phyloP scores from a whole-genome alignment of 2,888 invertebrate genomes.

The Salpingus planirostris region DNA sequence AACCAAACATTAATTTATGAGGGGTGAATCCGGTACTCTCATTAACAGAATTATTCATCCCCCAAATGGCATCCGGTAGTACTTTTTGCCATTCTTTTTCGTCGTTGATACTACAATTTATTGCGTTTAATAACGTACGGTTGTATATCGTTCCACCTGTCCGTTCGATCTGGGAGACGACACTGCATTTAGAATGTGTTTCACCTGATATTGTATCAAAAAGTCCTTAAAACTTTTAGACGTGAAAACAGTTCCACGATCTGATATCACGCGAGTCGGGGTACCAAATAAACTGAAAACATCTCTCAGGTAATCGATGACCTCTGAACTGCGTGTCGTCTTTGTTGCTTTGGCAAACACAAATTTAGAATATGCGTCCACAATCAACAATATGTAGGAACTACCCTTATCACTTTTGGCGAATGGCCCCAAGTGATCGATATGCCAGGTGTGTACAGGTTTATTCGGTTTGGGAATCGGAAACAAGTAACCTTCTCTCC shows the following conservation, averaged over 20 bases:
- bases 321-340: constrained; percentile 9
- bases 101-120: constrained; percentile 7
- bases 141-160: constrained; percentile 10
- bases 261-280: constrained; percentile 11
- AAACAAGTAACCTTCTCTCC: constrained; percentile 5
- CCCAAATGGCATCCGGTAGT: not conserved
- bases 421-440: constrained; percentile 1
- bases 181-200: constrained; percentile 14
- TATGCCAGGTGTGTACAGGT: constrained; percentile 2
- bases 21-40: constrained; percentile 1
- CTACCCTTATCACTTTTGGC: not conserved
- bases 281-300: too few species aligned
- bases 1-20: not conserved
- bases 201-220: constrained; percentile 5
- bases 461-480: constrained; percentile 6
- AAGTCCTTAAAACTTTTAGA: constrained; percentile 7
- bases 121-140: constrained; percentile 3
- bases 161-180: constrained; percentile 12
- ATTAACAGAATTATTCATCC: not conserved
- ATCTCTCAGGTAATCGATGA: constrained; percentile 7
- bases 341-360: constrained; percentile 9
- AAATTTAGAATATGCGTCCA: not conserved
- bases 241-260: constrained; percentile 12
- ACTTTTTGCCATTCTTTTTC: constrained; percentile 9
- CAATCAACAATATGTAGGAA: not conserved